phyloP scores from a whole-genome alignment of 2,888 invertebrate species.

The Gisinianus flammeolus region DNA sequence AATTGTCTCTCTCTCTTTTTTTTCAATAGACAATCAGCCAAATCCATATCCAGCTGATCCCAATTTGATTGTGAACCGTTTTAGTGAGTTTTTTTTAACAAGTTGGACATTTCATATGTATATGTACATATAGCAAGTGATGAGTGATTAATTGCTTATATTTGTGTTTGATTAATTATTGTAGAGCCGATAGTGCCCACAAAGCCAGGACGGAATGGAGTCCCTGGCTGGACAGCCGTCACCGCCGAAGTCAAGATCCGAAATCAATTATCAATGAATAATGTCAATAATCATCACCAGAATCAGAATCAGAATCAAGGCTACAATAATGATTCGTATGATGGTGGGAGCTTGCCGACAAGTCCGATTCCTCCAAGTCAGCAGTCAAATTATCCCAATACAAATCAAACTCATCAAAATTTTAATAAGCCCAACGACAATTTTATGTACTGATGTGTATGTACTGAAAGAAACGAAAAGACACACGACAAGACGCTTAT shows the following conservation, averaged over 20 bases:
- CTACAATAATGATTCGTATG: not conserved
- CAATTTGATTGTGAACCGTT: not conserved
- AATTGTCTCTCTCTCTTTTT: not conserved
- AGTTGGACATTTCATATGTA: not conserved
- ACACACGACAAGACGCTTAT: too few species aligned
- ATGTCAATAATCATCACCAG: not conserved
- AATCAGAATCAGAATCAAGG: not conserved
- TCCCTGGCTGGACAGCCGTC: slow-evolving; percentile 1
- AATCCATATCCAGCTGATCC: not conserved
- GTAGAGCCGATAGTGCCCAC: not conserved
- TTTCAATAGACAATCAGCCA: not conserved
- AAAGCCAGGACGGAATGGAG: not conserved
- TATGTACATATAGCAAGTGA: too few species aligned
- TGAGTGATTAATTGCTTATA: not conserved
- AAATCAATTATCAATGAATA: not conserved
- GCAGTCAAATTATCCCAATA: not conserved
- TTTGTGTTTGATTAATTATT: not conserved
- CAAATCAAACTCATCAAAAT: not conserved
- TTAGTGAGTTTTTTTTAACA: slow-evolving; percentile 3
- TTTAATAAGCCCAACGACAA: not conserved
- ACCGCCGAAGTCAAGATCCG: not conserved
- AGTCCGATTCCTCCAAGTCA: not conserved
- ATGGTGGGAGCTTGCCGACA: not conserved
- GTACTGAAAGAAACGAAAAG: too few species aligned
- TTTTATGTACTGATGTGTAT: not conserved